Evolutionary conservation across 2,113 vertebrate genomes (phyloP), one percentile per base, ranked within the genome.

Genomic region (Salvator merianae): DNA sequence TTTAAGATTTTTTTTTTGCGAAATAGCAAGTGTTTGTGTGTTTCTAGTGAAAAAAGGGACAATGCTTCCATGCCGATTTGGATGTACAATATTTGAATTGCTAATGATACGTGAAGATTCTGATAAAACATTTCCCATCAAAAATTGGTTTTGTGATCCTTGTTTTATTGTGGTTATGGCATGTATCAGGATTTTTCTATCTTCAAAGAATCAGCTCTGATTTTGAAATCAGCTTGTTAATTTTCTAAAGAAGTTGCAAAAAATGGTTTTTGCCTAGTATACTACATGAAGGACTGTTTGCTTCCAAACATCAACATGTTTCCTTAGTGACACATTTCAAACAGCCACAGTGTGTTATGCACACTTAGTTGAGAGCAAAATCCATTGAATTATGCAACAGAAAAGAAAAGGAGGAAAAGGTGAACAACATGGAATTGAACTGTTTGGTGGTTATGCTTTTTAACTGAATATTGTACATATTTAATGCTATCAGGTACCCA

Each of bases 1-100:
- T 72, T 87, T 40, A 79, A 68, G 16, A 80, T 16, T 20, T 34
- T 26, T 18, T 79, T 18, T 79, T 20, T 59, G 72, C 50, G 2
- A 78, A 43, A 70, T 78, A 77, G 79, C 82, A 90, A 89, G 86
- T 91, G 88, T 82, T 91, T 20, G 82, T 84, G 88, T 71, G 28
- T 38, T 63, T 63, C 28, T 71, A 36, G 16, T 90, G 79, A 70
- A 90, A 91, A 86, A 81, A 85, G 69, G 34, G 20, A 36, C 3
- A 82, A 73, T 70, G 85, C 63, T 81, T 91, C 90, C 91, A 88
- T 84, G 70, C 26, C 53, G 79, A 83, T 0, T 73, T 91, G 26
- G 18, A 63, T 38, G 13, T 7, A 3, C 28, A 43, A 55, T 13
- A 59, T 59, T 59, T 59, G 55, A n/a, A 24, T 62, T 83, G 26